A percentile compares a stretch with the other conserved stretches of the same genome.
phyloP scores from a whole-genome alignment of 1,140 invertebrate genomes.

The Apocrypta bakeri region DNA sequence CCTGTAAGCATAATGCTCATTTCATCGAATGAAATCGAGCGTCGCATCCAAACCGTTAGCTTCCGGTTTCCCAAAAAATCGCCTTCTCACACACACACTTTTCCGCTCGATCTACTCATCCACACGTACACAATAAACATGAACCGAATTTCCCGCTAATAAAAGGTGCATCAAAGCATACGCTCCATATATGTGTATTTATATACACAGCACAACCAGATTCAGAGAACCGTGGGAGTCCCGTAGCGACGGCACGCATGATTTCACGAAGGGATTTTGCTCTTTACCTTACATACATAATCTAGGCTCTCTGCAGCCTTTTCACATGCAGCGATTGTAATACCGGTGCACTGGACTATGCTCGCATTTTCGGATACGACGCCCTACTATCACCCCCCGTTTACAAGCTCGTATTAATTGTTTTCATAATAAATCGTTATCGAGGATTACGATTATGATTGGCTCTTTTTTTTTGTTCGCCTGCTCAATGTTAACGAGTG shows the following conservation, averaged over 20 bases:
- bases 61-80: slow-evolving; percentile 45
- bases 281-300: not conserved
- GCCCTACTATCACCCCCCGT: slow-evolving; percentile 2
- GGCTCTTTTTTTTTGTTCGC: not conserved
- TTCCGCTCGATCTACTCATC: slow-evolving; percentile 67
- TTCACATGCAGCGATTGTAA: not conserved
- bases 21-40: not conserved
- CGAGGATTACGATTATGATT: not conserved
- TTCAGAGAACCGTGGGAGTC: slow-evolving; percentile 45
- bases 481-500: not conserved
- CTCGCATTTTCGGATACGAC: not conserved
- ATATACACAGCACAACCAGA: not conserved
- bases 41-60: slow-evolving; percentile 8
- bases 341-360: not conserved
- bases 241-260: not conserved
- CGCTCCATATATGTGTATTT: not conserved
- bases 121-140: slow-evolving; percentile 54
- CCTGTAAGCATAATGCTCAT: no score
- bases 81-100: slow-evolving; percentile 47
- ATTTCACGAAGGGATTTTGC: not conserved
- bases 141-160: slow-evolving; percentile 60
- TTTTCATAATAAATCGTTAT: slow-evolving; percentile 11
- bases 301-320: not conserved
- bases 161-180: slow-evolving; percentile 68
- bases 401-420: not conserved